Conservation (phyloP, 2,888 invertebrate genomes). For the Pristionchus arcanus region DNA sequence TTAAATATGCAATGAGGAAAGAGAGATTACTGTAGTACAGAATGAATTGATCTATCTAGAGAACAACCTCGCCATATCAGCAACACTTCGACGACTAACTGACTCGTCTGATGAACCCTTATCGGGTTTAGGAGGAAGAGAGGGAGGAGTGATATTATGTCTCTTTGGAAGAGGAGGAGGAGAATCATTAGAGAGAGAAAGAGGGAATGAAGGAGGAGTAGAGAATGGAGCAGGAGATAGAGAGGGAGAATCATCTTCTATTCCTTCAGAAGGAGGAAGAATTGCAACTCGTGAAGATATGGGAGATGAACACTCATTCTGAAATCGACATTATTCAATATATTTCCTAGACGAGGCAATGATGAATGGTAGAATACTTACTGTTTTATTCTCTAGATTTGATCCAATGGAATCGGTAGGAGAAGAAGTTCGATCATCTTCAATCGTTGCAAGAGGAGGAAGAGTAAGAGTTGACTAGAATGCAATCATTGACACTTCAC, state of each 20-base stretch:
- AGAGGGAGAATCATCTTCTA: constrained; percentile 24
- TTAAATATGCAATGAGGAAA: not conserved
- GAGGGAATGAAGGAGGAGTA: constrained; percentile 7
- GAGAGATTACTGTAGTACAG: not conserved
- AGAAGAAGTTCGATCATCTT: constrained; percentile 50
- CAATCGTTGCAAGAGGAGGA: constrained; percentile 13
- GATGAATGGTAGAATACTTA: too few species aligned
- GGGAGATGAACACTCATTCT: constrained; percentile 18
- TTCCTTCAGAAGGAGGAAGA: constrained; percentile 20
- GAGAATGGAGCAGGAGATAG: not conserved
- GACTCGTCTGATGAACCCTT: constrained; percentile 35
- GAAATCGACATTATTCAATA: not conserved
- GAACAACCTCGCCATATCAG: constrained; percentile 72
- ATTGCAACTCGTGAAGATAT: constrained; percentile 1
- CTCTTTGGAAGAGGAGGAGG: constrained; percentile 55
- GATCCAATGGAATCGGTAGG: constrained; percentile 45
- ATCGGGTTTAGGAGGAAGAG: constrained; percentile 53
- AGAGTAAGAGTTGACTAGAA: not conserved
- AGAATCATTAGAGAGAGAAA: constrained; percentile 34
- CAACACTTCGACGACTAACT: constrained; percentile 63
- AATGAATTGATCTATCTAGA: constrained; percentile 22
- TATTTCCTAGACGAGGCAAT: not conserved
- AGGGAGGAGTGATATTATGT: constrained; percentile 50
- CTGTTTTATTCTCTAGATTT: constrained; percentile 35
- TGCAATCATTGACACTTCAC: not conserved